Conservation (phyloP, 2,888 invertebrate species). For the Bombyx huttoni region DNA sequence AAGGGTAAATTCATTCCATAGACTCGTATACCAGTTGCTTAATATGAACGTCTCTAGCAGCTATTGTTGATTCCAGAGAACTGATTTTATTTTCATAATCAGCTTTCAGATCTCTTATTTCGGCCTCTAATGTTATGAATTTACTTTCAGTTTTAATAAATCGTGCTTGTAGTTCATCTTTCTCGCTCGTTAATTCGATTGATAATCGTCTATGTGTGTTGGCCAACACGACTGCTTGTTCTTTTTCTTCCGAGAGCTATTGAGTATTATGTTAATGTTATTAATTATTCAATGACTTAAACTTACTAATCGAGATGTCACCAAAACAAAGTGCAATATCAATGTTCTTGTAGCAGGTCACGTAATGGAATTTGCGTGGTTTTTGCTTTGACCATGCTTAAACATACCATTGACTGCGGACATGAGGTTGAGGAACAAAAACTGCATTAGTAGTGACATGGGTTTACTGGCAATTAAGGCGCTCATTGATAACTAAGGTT, state of each 20-base stretch:
- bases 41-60: conserved; percentile 73
- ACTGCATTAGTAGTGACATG: too few species aligned
- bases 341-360: too few species aligned
- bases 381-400: too few species aligned
- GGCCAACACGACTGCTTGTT: conserved; percentile 44
- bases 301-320: neutral
- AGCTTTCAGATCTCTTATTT: conserved; percentile 66
- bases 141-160: conserved; percentile 60
- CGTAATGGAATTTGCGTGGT: too few species aligned
- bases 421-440: too few species aligned
- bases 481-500: too few species aligned
- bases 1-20: neutral
- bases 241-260: conserved; percentile 64
- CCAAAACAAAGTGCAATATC: too few species aligned
- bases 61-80: conserved; percentile 70
- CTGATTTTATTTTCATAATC: conserved; percentile 74
- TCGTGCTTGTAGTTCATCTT: conserved; percentile 57
- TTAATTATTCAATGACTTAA: conserved; percentile 1
- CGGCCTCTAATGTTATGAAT: conserved; percentile 57
- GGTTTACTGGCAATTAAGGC: too few species aligned
- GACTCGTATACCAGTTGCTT: conserved; percentile 70
- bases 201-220: conserved; percentile 52
- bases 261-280: conserved; percentile 20
- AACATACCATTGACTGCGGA: too few species aligned
- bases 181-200: conserved; percentile 55